Evolutionary conservation across 2,888 invertebrate species (phyloP).

Genomic region (Drosophila pseudotalamancana): DNA sequence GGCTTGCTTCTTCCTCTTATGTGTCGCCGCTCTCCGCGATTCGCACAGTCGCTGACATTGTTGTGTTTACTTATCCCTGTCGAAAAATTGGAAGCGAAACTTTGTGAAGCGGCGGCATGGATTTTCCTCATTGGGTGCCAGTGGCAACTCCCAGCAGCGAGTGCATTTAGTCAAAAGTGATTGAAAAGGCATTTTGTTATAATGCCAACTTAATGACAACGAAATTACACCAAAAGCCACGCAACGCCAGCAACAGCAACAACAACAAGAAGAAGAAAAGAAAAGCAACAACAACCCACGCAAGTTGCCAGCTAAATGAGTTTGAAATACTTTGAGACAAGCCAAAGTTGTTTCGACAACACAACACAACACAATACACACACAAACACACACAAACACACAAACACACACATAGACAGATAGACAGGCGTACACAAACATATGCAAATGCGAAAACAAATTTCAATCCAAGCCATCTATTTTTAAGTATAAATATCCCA

Average conservation of each 20-base stretch:
- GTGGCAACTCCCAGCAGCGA: slow-evolving; percentile 25
- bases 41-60: slow-evolving; percentile 43
- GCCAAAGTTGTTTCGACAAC: slow-evolving; percentile 56
- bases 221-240: slow-evolving; percentile 75
- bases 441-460: slow-evolving; percentile 36
- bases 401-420: no score
- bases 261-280: slow-evolving; percentile 8
- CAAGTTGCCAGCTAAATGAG: slow-evolving; percentile 58
- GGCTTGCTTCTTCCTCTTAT: slow-evolving; percentile 40
- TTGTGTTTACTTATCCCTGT: slow-evolving; percentile 76
- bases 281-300: slow-evolving; percentile 9
- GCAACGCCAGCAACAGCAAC: slow-evolving; percentile 26
- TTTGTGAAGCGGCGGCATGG: slow-evolving; percentile 58
- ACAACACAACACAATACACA: slow-evolving; percentile 4
- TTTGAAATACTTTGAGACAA: slow-evolving; percentile 70
- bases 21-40: slow-evolving; percentile 21
- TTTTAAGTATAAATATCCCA: slow-evolving; percentile 16
- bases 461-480: slow-evolving; percentile 29
- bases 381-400: neutral
- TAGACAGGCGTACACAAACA: neutral
- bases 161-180: slow-evolving; percentile 81
- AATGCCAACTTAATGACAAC: slow-evolving; percentile 81
- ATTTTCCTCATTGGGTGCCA: neutral
- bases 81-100: slow-evolving; percentile 71
- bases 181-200: slow-evolving; percentile 81